A percentile compares a stretch with the other conserved stretches of the same genome.
Evolutionary conservation across 2,113 vertebrate genomes (phyloP).

Genomic region (Pogona vitticeps): DNA sequence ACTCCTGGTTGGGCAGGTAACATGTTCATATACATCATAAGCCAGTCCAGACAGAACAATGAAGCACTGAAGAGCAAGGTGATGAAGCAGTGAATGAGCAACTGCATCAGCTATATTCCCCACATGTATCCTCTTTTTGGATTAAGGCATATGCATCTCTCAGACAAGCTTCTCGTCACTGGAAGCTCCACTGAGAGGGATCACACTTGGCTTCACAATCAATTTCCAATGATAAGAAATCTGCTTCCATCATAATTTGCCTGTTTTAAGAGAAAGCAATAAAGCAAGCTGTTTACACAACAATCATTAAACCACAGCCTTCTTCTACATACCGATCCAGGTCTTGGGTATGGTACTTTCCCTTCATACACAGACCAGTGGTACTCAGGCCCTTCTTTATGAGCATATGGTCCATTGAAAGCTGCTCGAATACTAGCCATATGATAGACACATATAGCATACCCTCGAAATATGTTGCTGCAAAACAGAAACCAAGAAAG

Average conservation of each 20-base stretch:
- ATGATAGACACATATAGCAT: constrained; percentile 93
- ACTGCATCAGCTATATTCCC: too few species aligned
- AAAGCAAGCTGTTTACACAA: background rate
- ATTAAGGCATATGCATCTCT: too few species aligned
- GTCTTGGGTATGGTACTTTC: constrained; percentile 93
- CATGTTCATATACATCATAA: too few species aligned
- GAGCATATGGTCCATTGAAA: constrained; percentile 94
- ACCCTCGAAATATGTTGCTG: constrained; percentile 93
- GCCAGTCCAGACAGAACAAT: too few species aligned
- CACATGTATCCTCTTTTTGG: too few species aligned
- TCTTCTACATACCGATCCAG: constrained; percentile 89
- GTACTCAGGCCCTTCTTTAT: constrained; percentile 91
- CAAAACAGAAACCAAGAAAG: constrained; percentile 49
- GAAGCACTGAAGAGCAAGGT: too few species aligned
- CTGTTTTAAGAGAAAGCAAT: background rate
- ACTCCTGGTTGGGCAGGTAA: too few species aligned
- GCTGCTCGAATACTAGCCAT: constrained; percentile 93
- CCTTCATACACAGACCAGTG: constrained; percentile 94
- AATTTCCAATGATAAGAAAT: background rate
- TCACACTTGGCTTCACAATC: background rate
- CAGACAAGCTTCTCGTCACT: background rate
- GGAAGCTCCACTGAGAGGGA: background rate
- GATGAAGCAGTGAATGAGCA: too few species aligned
- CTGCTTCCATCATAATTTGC: background rate
- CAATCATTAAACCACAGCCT: background rate